phyloP scores from a whole-genome alignment of 2,113 vertebrate genomes.

The Eptatretus burgeri region DNA sequence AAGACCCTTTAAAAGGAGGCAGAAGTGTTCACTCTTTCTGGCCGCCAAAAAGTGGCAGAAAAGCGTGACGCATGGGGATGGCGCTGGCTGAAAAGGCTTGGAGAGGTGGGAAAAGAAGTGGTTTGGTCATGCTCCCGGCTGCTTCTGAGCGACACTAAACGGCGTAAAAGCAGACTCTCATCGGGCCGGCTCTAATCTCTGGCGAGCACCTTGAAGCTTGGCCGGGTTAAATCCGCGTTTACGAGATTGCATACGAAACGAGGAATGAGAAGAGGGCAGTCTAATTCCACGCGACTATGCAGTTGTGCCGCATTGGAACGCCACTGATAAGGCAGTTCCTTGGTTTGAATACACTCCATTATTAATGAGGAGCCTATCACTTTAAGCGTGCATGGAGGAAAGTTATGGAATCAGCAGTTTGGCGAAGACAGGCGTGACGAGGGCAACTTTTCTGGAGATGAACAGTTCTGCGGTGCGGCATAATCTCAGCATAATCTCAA shows the following conservation, averaged over 20 bases:
- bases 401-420: slow-evolving; percentile 7
- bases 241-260: neutral
- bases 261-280: neutral
- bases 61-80: no score
- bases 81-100: no score
- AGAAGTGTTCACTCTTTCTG: no score
- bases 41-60: no score
- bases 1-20: no score
- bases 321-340: slow-evolving; percentile 4
- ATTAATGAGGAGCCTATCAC: slow-evolving; percentile 6
- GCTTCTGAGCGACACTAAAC: neutral
- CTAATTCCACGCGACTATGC: slow-evolving; percentile 5
- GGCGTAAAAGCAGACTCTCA: slow-evolving; percentile 3
- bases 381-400: slow-evolving; percentile 3
- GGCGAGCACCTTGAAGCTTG: slow-evolving; percentile 6
- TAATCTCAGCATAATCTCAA: no score
- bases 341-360: slow-evolving; percentile 3
- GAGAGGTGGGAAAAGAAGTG: no score
- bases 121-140: no score
- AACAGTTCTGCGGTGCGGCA: no score
- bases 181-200: slow-evolving; percentile 6
- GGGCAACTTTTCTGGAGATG: no score
- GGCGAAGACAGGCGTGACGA: neutral
- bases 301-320: neutral
- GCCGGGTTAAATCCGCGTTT: slow-evolving; percentile 5